A percentile compares a stretch with the other conserved stretches of the same genome.
phyloP scores from a whole-genome alignment of 2,888 invertebrate species.

The Oxycera nigricornis region DNA sequence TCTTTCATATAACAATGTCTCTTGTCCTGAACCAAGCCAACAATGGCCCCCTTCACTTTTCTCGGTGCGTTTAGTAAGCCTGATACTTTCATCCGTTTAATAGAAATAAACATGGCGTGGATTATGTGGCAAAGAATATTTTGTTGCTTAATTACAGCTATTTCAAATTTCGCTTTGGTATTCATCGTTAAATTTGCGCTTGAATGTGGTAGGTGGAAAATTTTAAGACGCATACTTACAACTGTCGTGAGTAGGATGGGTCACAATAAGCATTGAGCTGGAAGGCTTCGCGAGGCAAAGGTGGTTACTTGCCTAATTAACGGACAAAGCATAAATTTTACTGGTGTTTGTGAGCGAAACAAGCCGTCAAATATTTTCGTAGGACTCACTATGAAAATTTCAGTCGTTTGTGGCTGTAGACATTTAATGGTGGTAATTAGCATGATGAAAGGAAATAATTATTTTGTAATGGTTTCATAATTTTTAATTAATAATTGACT shows the following conservation, averaged over 20 bases:
- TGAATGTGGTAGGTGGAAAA: constrained; percentile 8
- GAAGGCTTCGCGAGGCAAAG: not conserved
- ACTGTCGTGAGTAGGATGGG: not conserved
- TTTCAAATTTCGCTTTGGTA: constrained; percentile 34
- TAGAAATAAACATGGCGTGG: constrained; percentile 32
- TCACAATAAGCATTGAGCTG: too few species aligned
- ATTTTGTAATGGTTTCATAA: constrained; percentile 49
- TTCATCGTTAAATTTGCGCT: constrained; percentile 19
- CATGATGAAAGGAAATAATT: constrained; percentile 49
- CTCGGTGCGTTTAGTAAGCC: not conserved
- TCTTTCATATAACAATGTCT: not conserved
- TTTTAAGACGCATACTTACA: not conserved
- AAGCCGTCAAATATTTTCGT: not conserved
- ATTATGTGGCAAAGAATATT: constrained; percentile 38
- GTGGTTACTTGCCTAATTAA: constrained; percentile 40
- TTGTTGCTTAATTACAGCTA: constrained; percentile 41
- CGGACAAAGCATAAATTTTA: constrained; percentile 18
- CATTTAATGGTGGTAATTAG: constrained; percentile 48
- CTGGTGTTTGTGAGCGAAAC: not conserved
- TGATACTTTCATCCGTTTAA: not conserved
- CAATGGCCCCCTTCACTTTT: not conserved
- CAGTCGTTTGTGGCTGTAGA: constrained; percentile 31
- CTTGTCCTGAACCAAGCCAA: constrained; percentile 16
- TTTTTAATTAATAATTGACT: constrained; percentile 48
- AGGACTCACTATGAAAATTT: constrained; percentile 21